Percentiles rank a stretch among this genome's conserved stretches.
Evolutionary conservation across 2,113 vertebrate genomes (phyloP).

Genomic region (Phalacrocorax carbo): DNA sequence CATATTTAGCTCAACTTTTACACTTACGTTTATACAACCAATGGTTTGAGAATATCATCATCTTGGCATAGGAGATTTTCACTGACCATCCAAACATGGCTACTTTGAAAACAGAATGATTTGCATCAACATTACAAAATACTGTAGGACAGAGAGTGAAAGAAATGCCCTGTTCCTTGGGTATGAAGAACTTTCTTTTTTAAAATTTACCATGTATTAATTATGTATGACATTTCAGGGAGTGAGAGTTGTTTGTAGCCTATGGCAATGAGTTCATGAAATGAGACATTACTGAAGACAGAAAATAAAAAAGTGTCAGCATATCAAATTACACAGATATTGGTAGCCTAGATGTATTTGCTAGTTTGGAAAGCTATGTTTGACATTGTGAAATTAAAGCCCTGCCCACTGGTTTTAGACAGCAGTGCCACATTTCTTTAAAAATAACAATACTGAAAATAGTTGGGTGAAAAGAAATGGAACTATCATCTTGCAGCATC

Average conservation of each 20-base stretch:
- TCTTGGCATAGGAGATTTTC: background rate
- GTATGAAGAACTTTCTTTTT: slow-evolving; percentile 5
- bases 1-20: background rate
- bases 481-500: background rate
- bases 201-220: slow-evolving; percentile 6
- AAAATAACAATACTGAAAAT: background rate
- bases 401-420: background rate
- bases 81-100: background rate
- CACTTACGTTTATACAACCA: background rate
- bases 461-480: background rate
- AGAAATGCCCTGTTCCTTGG: background rate
- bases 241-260: slow-evolving; percentile 43
- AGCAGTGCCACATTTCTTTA: background rate
- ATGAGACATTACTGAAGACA: slow-evolving; percentile 10
- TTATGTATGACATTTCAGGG: slow-evolving; percentile 39
- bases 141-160: background rate
- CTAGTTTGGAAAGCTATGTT: background rate
- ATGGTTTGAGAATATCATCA: background rate
- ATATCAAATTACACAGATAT: background rate
- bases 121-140: background rate
- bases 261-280: slow-evolving; percentile 25
- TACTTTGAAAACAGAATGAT: background rate
- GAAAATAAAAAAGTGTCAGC: slow-evolving; percentile 23
- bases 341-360: background rate
- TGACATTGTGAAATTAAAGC: background rate